These are phyloP conservation scores for Ferdinandea cuprea DNA, from an alignment of 2,888 invertebrate species.

Conservation along the genomic window DNA sequence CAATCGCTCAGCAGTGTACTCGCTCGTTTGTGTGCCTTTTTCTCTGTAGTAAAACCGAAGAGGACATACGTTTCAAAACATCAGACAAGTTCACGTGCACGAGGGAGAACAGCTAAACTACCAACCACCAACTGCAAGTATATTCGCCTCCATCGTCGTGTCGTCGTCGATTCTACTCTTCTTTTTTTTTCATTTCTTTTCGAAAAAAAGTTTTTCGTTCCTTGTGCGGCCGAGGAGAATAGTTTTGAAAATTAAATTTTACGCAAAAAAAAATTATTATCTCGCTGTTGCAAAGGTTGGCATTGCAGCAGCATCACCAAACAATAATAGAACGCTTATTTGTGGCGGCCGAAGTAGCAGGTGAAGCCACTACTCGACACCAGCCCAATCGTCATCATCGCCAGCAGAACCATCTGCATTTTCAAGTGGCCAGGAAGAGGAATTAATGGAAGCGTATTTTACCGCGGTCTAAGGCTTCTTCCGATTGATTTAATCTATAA, in stretches of 20 bases:
- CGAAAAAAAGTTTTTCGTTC: constrained; percentile 67
- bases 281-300: constrained; percentile 57
- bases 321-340: constrained; percentile 12
- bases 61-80: constrained; percentile 52
- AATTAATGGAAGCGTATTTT: constrained; percentile 64
- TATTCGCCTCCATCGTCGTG: constrained; percentile 55
- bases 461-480: constrained; percentile 60
- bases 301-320: constrained; percentile 39
- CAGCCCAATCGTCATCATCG: constrained; percentile 47
- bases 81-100: constrained; percentile 25
- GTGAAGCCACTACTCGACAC: constrained; percentile 17
- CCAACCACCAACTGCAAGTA: constrained; percentile 54
- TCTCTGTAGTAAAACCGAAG: constrained; percentile 46
- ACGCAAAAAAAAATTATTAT: constrained; percentile 43
- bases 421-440: constrained; percentile 62
- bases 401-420: constrained; percentile 51
- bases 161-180: constrained; percentile 51
- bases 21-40: constrained; percentile 22
- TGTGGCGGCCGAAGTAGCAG: constrained; percentile 45
- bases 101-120: constrained; percentile 28
- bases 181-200: constrained; percentile 59
- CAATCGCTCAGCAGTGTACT: constrained; percentile 33
- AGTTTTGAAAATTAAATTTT: constrained; percentile 63
- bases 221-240: constrained; percentile 58
- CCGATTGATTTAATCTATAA: constrained; percentile 45